Conservation (phyloP, 2,113 vertebrate genomes). For the Baryphthengus martii region DNA sequence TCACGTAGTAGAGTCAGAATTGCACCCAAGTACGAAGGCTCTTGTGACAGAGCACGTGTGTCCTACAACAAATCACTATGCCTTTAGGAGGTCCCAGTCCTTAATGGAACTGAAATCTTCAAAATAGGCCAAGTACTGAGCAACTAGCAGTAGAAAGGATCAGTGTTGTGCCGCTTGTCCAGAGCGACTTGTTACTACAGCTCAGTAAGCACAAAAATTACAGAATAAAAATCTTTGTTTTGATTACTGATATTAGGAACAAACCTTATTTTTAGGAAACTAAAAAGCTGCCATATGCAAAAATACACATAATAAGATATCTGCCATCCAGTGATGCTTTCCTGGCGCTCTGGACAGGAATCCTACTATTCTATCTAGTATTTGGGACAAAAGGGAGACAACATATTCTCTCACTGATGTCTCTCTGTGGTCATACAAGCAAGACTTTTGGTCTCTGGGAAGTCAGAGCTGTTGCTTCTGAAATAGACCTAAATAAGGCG, state of each 20-base stretch:
- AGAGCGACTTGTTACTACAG: neutral
- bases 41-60: neutral
- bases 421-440: neutral
- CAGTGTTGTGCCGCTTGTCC: neutral
- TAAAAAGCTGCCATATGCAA: neutral
- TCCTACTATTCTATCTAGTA: neutral
- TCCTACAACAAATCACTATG: neutral
- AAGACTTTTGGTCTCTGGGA: neutral
- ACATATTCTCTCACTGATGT: neutral
- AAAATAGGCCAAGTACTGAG: rapidly evolving
- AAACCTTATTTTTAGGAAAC: neutral
- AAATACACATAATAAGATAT: neutral
- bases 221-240: neutral
- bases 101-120: neutral
- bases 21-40: neutral
- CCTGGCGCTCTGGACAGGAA: neutral
- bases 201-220: neutral
- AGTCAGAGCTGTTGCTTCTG: neutral
- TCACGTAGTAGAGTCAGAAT: neutral
- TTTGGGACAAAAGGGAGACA: rapidly evolving
- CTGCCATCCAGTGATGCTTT: neutral
- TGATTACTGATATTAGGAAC: neutral
- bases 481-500: neutral
- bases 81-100: neutral
- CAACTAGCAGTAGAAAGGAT: neutral